A percentile compares a stretch with the other conserved stretches of the same genome.
phyloP scores from a whole-genome alignment of 2,113 vertebrate species.

The Takifugu bimaculatus region DNA sequence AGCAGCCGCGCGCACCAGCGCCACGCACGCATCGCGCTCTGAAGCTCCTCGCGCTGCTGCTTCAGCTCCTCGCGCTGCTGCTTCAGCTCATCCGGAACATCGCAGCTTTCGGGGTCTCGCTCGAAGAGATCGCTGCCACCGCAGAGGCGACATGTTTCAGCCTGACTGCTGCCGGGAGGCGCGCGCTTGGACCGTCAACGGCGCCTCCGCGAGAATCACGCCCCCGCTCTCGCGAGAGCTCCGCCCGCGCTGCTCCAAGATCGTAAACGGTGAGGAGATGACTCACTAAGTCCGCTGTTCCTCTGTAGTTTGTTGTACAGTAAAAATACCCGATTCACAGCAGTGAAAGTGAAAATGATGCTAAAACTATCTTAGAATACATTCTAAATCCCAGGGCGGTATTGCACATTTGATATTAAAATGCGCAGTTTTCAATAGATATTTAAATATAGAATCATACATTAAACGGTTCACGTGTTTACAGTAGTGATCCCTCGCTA shows the following conservation, averaged over 20 bases:
- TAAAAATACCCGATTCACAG: too few relatives aligned
- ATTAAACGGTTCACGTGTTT: too few relatives aligned
- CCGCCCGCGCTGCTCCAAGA: neutral
- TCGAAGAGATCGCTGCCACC: neutral
- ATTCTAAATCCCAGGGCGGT: too few relatives aligned
- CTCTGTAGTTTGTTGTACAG: too few relatives aligned
- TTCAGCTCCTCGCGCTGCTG: too few relatives aligned
- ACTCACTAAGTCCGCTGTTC: too few relatives aligned
- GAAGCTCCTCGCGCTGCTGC: neutral
- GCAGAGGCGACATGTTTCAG: slow-evolving; percentile 32
- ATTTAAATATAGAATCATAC: too few relatives aligned
- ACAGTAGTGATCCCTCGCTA: too few relatives aligned
- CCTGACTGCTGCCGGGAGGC: neutral
- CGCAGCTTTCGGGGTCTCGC: slow-evolving; percentile 4
- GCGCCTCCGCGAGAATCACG: slow-evolving; percentile 6
- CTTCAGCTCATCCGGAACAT: neutral
- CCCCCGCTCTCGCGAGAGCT: slow-evolving; percentile 36
- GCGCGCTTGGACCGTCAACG: neutral
- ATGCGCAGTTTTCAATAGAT: too few relatives aligned
- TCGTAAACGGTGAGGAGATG: neutral
- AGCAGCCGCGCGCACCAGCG: slow-evolving; percentile 6
- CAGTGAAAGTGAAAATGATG: too few relatives aligned
- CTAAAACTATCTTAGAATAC: too few relatives aligned
- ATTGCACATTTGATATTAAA: too few relatives aligned
- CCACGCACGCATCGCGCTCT: slow-evolving; percentile 42